These are phyloP conservation scores for Micrasema longulum DNA, from an alignment of 1,140 invertebrate species.

Conservation along the genomic window DNA sequence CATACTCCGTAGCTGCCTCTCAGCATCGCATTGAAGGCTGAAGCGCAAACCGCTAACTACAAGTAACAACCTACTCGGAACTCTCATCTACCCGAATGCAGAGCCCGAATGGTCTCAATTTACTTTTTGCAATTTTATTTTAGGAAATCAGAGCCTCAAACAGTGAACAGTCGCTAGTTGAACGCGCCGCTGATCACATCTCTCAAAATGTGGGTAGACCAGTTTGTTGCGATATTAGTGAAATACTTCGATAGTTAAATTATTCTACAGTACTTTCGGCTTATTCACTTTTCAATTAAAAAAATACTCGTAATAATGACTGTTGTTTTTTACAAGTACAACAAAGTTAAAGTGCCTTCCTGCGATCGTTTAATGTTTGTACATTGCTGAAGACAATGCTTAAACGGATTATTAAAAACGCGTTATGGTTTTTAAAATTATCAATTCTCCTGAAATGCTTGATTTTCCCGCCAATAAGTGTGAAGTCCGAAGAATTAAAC, in stretches of 20 bases:
- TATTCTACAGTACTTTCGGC: too few species aligned
- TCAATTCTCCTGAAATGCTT: constrained; percentile 12
- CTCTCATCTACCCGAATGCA: too few species aligned
- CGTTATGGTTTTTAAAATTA: not conserved
- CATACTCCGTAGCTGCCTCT: too few species aligned
- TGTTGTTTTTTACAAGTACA: not conserved
- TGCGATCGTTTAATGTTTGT: not conserved
- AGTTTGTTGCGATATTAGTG: constrained; percentile 5
- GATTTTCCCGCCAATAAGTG: constrained; percentile 32
- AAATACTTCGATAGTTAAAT: too few species aligned
- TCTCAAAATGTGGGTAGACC: not conserved
- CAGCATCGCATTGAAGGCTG: too few species aligned
- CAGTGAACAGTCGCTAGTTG: constrained; percentile 30
- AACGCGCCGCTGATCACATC: not conserved
- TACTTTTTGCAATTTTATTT: constrained; percentile 37
- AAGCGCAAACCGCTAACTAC: constrained; percentile 30
- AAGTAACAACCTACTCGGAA: not conserved
- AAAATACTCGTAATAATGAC: not conserved
- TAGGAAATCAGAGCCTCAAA: constrained; percentile 20
- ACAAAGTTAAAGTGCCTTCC: not conserved
- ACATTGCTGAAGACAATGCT: constrained; percentile 26
- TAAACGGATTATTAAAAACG: constrained; percentile 10
- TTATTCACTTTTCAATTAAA: too few species aligned
- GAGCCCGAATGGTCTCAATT: constrained; percentile 25
- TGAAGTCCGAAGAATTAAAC: not conserved